A percentile compares a stretch with the other conserved stretches of the same genome.
Evolutionary conservation across 2,797 vertebrate genomes (phyloP).

Genomic region (Phataginus tetradactyla): DNA sequence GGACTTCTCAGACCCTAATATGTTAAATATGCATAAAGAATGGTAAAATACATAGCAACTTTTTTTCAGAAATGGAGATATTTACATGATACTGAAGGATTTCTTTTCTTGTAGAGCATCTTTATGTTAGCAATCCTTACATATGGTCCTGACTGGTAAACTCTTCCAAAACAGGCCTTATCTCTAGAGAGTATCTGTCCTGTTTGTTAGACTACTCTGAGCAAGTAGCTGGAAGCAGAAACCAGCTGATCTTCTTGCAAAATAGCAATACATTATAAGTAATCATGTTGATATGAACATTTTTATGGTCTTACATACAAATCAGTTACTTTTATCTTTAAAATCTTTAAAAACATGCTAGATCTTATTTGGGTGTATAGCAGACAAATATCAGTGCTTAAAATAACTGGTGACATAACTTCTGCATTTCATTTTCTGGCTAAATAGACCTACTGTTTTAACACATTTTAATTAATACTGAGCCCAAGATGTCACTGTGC

Average conservation of each 20-base stretch:
- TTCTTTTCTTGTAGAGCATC: neutral
- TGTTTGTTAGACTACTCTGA: neutral
- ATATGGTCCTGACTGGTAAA: neutral
- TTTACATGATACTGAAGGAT: neutral
- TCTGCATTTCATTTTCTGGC: neutral
- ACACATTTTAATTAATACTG: slow-evolving; percentile 55
- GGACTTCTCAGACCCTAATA: neutral
- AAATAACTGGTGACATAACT: slow-evolving; percentile 13
- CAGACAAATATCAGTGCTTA: neutral
- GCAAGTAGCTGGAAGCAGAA: neutral
- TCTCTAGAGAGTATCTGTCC: neutral
- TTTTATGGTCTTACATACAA: neutral
- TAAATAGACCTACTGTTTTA: slow-evolving; percentile 41
- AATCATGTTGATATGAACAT: neutral
- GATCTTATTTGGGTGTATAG: neutral
- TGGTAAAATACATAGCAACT: neutral
- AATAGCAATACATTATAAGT: neutral
- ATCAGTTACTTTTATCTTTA: neutral
- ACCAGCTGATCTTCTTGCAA: neutral
- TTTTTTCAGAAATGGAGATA: neutral
- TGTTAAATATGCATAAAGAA: neutral
- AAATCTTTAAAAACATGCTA: neutral
- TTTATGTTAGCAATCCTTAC: neutral
- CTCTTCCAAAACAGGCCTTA: neutral
- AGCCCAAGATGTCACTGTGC: neutral